Conservation (phyloP, 2,113 vertebrate species). For the Orthonyx spaldingii region DNA sequence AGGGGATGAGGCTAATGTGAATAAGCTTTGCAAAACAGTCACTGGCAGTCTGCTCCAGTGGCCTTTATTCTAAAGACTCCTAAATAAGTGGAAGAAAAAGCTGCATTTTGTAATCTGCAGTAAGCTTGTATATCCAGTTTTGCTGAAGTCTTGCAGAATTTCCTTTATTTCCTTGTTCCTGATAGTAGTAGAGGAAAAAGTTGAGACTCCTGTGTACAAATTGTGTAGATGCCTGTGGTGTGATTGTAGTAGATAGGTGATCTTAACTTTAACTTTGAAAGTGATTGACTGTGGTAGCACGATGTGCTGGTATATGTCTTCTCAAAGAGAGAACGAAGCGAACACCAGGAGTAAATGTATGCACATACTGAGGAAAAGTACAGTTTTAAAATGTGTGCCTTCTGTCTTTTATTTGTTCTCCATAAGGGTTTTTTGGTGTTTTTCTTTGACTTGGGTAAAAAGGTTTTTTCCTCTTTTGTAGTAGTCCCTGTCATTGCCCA, state of each 20-base stretch:
- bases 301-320: background rate
- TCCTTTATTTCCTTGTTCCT: background rate
- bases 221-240: background rate
- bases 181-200: background rate
- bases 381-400: background rate
- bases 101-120: background rate
- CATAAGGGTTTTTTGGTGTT: accelerated
- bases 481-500: background rate
- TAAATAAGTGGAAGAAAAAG: background rate
- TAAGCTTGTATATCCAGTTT: background rate
- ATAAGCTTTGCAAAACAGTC: background rate
- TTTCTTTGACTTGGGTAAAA: background rate
- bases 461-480: background rate
- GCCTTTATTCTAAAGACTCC: background rate
- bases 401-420: background rate
- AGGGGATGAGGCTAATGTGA: background rate
- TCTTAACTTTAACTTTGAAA: background rate
- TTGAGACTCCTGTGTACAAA: background rate
- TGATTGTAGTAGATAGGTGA: background rate
- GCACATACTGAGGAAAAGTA: background rate
- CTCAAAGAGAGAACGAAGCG: background rate
- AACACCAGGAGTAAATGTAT: background rate
- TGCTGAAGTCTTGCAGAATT: background rate
- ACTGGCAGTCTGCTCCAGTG: background rate
- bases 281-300: background rate